phyloP scores from a whole-genome alignment of 1,140 invertebrate genomes.

The Anthonomus grandis region DNA sequence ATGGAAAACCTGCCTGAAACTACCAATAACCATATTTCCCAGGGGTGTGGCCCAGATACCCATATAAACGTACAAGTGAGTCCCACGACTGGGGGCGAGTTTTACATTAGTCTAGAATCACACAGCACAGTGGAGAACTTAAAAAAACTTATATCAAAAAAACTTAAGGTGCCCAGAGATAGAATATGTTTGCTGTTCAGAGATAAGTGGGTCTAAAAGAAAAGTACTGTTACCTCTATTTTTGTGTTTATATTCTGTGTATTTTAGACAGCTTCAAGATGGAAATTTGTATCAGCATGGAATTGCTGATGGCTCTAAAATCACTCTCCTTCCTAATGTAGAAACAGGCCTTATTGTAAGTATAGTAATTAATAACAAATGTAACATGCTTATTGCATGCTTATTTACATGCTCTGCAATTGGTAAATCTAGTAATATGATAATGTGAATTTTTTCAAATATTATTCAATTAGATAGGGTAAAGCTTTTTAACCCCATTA shows the following conservation, averaged over 20 bases:
- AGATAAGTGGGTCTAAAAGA: constrained; percentile 71
- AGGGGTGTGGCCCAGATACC: constrained; percentile 65
- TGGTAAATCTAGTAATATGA: no score
- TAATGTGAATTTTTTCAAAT: no score
- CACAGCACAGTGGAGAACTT: constrained; percentile 81
- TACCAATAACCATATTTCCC: constrained; percentile 46
- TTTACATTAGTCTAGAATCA: constrained; percentile 74
- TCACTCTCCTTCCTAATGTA: constrained; percentile 87
- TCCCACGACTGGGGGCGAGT: constrained; percentile 87
- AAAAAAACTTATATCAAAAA: constrained; percentile 88
- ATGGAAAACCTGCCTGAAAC: constrained; percentile 48
- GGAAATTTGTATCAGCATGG: constrained; percentile 84
- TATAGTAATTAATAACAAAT: constrained; percentile 37
- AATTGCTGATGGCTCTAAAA: constrained; percentile 79
- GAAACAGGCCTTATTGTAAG: constrained; percentile 92
- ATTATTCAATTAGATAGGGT: no score
- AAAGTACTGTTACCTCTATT: constrained; percentile 36
- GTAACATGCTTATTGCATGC: no score
- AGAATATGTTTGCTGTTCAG: constrained; percentile 86
- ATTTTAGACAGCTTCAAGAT: constrained; percentile 78
- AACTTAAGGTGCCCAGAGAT: constrained; percentile 86
- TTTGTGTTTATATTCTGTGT: constrained; percentile 8
- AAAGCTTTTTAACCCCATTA: no score
- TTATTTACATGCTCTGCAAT: no score
- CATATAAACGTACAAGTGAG: constrained; percentile 77